These are phyloP conservation scores for Spongilla lacustris DNA, from an alignment of 37 sponge, comb jelly and placozoan genomes.

Conservation along the genomic window DNA sequence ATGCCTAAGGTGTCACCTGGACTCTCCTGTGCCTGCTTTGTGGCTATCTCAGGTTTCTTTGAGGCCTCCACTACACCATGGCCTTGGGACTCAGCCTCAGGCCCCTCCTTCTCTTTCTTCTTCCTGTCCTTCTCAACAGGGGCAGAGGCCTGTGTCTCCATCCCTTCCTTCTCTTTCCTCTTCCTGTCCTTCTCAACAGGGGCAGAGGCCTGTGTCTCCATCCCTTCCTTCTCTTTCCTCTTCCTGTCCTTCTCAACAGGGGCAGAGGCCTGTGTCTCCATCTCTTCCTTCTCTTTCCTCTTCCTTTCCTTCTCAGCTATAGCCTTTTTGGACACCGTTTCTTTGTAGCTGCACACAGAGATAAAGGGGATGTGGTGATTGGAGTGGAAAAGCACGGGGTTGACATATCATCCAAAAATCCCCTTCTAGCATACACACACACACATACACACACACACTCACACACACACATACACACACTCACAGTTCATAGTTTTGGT, in stretches of 20 bases:
- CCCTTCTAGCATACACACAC: neutral
- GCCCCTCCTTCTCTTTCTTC: neutral
- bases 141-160: neutral
- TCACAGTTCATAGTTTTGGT: conserved; percentile 76
- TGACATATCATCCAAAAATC: neutral
- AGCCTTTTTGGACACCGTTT: neutral
- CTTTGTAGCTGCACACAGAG: neutral
- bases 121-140: neutral
- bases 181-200: conserved; percentile 2
- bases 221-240: neutral
- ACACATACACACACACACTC: conserved; percentile 3
- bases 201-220: neutral
- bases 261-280: neutral
- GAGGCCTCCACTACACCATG: neutral
- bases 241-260: neutral
- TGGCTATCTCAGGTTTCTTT: neutral
- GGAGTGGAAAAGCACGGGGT: neutral
- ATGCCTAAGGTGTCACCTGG: neutral
- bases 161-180: neutral
- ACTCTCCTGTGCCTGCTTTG: conserved; percentile 6
- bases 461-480: conserved; percentile 29
- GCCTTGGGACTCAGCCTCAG: neutral
- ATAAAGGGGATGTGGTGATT: too few relatives aligned
- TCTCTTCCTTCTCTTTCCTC: conserved; percentile 5
- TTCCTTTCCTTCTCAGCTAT: neutral